Evolutionary conservation across 2,113 vertebrate genomes (phyloP).

Genomic region (Symphodus melops): DNA sequence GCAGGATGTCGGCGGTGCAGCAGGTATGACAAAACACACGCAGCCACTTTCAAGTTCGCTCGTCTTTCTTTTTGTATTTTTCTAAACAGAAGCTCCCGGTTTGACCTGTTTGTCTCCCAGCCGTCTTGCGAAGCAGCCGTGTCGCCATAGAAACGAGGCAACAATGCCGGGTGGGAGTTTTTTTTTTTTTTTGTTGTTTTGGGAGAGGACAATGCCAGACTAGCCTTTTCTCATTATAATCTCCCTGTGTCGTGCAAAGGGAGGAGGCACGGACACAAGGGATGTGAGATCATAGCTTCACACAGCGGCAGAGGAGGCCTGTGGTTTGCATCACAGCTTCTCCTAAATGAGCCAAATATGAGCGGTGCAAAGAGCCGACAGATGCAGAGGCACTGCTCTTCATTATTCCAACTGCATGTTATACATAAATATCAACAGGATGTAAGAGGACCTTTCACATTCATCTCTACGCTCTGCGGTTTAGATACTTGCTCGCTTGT

Average conservation of each 20-base stretch:
- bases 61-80: not conserved
- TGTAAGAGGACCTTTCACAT: not conserved
- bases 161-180: conserved; percentile 64
- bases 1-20: not conserved
- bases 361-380: conserved; percentile 42
- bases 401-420: not conserved
- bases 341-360: conserved; percentile 46
- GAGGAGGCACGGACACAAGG: conserved; percentile 28
- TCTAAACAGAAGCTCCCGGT: conserved; percentile 12
- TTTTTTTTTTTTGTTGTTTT: too few relatives aligned
- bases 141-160: conserved; percentile 68
- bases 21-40: conserved; percentile 37
- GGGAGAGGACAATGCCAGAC: conserved; percentile 59
- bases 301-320: conserved; percentile 28
- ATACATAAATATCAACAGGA: conserved; percentile 8
- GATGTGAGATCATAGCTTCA: conserved; percentile 35
- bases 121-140: conserved; percentile 27
- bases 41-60: conserved; percentile 7
- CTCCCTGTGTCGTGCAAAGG: conserved; percentile 31
- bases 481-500: not conserved
- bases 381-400: conserved; percentile 33
- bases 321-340: conserved; percentile 31
- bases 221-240: conserved; percentile 42
- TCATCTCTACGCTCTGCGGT: not conserved
- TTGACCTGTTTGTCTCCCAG: conserved; percentile 46